phyloP scores from a whole-genome alignment of 2,888 invertebrate genomes.

The Synanthedon myopaeformis region DNA sequence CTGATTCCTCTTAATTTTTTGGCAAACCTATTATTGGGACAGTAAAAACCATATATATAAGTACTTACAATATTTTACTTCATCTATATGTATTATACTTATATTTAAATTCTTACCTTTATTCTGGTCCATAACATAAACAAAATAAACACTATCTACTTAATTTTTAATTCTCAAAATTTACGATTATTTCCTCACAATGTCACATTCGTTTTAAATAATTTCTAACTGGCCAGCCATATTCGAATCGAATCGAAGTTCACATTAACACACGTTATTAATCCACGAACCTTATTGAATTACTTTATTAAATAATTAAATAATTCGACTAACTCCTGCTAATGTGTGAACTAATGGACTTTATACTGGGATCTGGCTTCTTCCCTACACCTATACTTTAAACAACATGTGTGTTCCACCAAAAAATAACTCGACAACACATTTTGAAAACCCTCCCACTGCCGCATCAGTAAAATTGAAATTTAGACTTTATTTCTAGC shows the following conservation, averaged over 20 bases:
- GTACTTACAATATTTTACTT: too few species aligned
- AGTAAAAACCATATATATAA: too few species aligned
- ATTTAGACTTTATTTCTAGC: constrained; percentile 22
- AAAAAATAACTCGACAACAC: constrained; percentile 38
- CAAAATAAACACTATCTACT: constrained; percentile 9
- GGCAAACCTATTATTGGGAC: too few species aligned
- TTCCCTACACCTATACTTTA: constrained; percentile 28
- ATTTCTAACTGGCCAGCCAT: constrained; percentile 18
- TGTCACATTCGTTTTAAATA: constrained; percentile 43
- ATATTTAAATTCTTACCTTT: constrained; percentile 36
- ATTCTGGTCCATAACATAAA: constrained; percentile 40
- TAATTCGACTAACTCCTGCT: constrained; percentile 65
- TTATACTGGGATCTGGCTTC: constrained; percentile 58
- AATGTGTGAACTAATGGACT: constrained; percentile 70
- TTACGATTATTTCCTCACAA: constrained; percentile 18
- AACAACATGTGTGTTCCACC: constrained; percentile 42
- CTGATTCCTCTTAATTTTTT: too few species aligned
- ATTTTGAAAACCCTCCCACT: constrained; percentile 33
- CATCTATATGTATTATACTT: too few species aligned
- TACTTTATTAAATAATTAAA: constrained; percentile 68
- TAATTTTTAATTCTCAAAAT: background rate
- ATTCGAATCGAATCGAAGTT: constrained; percentile 34
- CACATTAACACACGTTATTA: constrained; percentile 53
- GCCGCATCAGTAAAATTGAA: background rate
- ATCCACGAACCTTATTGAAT: constrained; percentile 63